Conservation (phyloP, 2,797 vertebrate species). For the Acipenser ruthenus region DNA sequence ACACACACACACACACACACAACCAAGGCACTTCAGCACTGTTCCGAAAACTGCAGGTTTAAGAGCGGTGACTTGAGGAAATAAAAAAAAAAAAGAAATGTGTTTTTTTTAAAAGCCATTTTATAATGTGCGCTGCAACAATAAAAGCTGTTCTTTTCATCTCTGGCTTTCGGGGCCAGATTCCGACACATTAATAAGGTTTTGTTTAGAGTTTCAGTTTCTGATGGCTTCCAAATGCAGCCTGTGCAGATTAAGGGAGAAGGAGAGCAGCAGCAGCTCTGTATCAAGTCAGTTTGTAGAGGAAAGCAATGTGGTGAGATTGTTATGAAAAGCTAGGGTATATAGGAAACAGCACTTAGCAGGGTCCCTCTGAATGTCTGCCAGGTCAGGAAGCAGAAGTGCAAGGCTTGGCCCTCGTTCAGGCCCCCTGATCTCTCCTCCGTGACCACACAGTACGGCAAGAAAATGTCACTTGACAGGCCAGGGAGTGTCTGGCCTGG, state of each 20-base stretch:
- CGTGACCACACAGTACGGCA: constrained; percentile 74
- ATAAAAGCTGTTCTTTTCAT: constrained; percentile 88
- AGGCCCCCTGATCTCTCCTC: constrained; percentile 60
- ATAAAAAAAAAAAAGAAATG: constrained; percentile 45
- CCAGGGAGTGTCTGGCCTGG: constrained; percentile 37
- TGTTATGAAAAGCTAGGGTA: constrained; percentile 81
- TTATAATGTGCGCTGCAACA: constrained; percentile 71
- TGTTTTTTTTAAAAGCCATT: constrained; percentile 70
- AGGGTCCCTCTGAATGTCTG: constrained; percentile 79
- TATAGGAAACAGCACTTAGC: constrained; percentile 87
- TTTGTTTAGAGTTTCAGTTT: constrained; percentile 91
- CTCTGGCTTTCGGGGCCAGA: constrained; percentile 80
- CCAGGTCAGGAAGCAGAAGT: constrained; percentile 86
- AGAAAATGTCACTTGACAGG: constrained; percentile 60
- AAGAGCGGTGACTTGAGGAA: constrained; percentile 56
- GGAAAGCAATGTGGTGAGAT: constrained; percentile 77
- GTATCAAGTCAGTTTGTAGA: constrained; percentile 68
- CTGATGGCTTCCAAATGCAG: constrained; percentile 86
- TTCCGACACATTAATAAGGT: constrained; percentile 85
- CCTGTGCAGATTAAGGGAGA: constrained; percentile 69
- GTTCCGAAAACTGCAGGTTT: constrained; percentile 75
- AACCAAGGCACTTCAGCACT: constrained; percentile 16
- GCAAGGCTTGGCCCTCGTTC: constrained; percentile 75
- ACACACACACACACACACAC: constrained; percentile 4
- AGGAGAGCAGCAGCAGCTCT: not conserved